These are phyloP conservation scores for Galerucella calmariensis DNA, from an alignment of 2,888 invertebrate genomes.

Conservation along the genomic window DNA sequence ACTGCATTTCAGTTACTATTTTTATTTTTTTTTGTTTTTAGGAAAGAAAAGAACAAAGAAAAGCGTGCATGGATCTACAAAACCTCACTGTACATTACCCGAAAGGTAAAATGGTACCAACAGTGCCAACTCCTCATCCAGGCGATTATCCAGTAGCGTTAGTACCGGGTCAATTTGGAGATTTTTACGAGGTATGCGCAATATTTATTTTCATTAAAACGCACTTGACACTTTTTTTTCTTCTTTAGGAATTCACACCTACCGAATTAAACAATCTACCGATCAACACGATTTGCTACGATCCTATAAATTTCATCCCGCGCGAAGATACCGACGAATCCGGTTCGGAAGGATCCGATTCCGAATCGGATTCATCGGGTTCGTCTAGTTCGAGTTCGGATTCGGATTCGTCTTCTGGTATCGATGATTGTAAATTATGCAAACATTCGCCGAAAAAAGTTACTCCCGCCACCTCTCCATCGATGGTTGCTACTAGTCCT, in stretches of 20 bases:
- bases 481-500: background rate
- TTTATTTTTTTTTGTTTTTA: constrained; percentile 46
- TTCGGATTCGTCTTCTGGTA: constrained; percentile 45
- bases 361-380: constrained; percentile 64
- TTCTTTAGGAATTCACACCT: constrained; percentile 73
- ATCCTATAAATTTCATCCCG: constrained; percentile 68
- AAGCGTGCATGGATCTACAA: constrained; percentile 92
- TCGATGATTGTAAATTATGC: constrained; percentile 51
- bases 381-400: constrained; percentile 64
- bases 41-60: constrained; percentile 78
- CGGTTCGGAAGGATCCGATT: constrained; percentile 70
- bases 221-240: background rate
- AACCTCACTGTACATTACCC: constrained; percentile 88
- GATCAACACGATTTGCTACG: constrained; percentile 86
- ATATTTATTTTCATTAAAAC: background rate
- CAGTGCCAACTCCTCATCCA: constrained; percentile 48
- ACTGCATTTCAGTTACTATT: background rate
- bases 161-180: constrained; percentile 96
- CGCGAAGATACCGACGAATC: constrained; percentile 66
- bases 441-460: constrained; percentile 43
- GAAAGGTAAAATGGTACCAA: constrained; percentile 68
- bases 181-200: constrained; percentile 74
- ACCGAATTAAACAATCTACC: constrained; percentile 93
- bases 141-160: constrained; percentile 91
- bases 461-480: constrained; percentile 1